Conservation (phyloP, 37 sponge, comb jelly and placozoan genomes). For the Spongilla lacustris region DNA sequence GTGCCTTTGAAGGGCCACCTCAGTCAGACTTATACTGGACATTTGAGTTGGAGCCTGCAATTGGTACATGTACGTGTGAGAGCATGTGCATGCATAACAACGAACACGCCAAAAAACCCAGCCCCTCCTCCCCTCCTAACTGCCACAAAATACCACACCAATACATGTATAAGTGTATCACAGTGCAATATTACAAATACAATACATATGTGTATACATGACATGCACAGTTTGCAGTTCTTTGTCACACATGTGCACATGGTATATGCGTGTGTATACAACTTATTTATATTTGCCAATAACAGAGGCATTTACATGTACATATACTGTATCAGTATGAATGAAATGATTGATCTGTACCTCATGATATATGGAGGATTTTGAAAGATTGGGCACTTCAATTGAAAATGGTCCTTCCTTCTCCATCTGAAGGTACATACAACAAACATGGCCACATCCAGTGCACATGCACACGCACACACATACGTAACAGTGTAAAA, state of each 20-base stretch:
- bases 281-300: too few species aligned
- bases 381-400: constrained; percentile 43
- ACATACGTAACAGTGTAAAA: not conserved
- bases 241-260: too few species aligned
- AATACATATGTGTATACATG: not conserved
- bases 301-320: too few species aligned
- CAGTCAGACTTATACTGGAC: constrained; percentile 53
- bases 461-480: not conserved
- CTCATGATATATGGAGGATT: constrained; percentile 73
- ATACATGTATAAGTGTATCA: too few species aligned
- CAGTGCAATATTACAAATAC: too few species aligned
- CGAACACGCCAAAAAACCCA: too few species aligned
- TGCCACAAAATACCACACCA: too few species aligned
- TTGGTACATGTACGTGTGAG: not conserved
- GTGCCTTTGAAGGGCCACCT: constrained; percentile 55
- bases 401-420: constrained; percentile 12
- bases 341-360: not conserved
- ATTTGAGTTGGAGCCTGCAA: constrained; percentile 31
- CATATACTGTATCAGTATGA: not conserved
- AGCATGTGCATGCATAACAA: too few species aligned
- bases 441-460: too few species aligned
- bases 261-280: not conserved
- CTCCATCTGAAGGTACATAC: not conserved
- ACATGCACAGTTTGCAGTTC: too few species aligned
- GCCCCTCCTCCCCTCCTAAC: too few species aligned